A percentile compares a stretch with the other conserved stretches of the same genome.
Conservation (phyloP, 2,888 invertebrate genomes). For the Agrotis clavis region DNA sequence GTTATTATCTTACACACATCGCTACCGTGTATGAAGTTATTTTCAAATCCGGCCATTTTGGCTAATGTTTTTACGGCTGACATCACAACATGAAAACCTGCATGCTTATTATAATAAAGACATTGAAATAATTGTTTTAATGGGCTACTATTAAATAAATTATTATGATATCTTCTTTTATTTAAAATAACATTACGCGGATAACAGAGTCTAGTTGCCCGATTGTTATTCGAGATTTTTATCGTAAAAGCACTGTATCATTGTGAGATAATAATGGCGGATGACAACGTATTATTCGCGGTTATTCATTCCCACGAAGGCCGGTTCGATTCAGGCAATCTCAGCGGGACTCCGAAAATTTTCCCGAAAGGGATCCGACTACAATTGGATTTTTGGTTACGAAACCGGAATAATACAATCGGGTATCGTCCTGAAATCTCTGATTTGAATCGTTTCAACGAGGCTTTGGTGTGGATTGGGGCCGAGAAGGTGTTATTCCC, state of each 20-base stretch:
- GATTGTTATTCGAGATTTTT: slow-evolving; percentile 88
- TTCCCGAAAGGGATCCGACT: slow-evolving; percentile 86
- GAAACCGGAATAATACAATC: slow-evolving; percentile 91
- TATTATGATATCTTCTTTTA: slow-evolving; percentile 84
- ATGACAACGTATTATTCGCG: slow-evolving; percentile 90
- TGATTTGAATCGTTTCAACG: slow-evolving; percentile 89
- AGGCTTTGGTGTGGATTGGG: slow-evolving; percentile 87
- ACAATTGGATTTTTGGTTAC: slow-evolving; percentile 91
- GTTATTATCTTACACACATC: slow-evolving; percentile 65
- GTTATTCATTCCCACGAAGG: slow-evolving; percentile 85
- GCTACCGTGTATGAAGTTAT: slow-evolving; percentile 76
- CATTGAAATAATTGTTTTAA: slow-evolving; percentile 86
- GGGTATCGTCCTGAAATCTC: slow-evolving; percentile 90
- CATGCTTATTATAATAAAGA: slow-evolving; percentile 80
- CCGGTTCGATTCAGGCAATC: slow-evolving; percentile 87
- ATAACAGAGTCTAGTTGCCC: slow-evolving; percentile 74
- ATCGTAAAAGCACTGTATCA: slow-evolving; percentile 90
- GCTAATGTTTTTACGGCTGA: slow-evolving; percentile 79
- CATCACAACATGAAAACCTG: slow-evolving; percentile 74
- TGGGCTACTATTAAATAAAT: slow-evolving; percentile 79
- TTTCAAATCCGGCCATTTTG: slow-evolving; percentile 78
- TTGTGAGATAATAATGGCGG: slow-evolving; percentile 90
- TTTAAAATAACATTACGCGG: slow-evolving; percentile 81
- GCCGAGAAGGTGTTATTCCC: slow-evolving; percentile 83
- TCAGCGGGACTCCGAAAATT: slow-evolving; percentile 86